phyloP scores from a whole-genome alignment of 2,888 invertebrate species.

The Acheta domesticus region DNA sequence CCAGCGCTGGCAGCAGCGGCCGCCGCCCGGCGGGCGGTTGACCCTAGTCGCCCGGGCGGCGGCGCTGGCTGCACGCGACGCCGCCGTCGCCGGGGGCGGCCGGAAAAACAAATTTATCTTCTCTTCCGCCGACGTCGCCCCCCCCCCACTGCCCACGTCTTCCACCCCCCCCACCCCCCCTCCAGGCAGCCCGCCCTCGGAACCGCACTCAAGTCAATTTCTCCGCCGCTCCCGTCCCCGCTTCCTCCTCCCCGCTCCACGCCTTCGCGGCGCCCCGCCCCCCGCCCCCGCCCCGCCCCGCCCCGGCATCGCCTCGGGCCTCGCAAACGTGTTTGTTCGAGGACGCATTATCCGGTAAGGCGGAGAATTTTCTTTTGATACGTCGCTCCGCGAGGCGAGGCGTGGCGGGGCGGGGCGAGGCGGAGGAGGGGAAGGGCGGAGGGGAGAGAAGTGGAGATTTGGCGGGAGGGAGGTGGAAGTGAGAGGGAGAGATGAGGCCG shows the following conservation, averaged over 20 bases:
- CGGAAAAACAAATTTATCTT: constrained; percentile 23
- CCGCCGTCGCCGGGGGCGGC: neutral
- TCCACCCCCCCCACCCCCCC: neutral
- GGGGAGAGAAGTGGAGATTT: neutral
- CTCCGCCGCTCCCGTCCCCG: neutral
- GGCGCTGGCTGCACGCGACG: neutral
- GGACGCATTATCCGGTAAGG: constrained; percentile 1
- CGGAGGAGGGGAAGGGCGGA: neutral
- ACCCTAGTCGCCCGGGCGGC: no score
- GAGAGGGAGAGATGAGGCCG: neutral
- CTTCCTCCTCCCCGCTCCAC: neutral
- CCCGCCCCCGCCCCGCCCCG: constrained; percentile 3
- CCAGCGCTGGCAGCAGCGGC: no score
- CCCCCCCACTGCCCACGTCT: neutral
- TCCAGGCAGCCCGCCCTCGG: neutral
- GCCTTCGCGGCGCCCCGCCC: neutral
- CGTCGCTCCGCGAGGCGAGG: neutral
- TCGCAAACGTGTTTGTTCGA: neutral
- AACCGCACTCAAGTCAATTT: constrained; percentile 26
- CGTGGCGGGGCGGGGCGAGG: neutral
- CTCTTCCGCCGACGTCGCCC: constrained; percentile 20
- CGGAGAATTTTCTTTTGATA: constrained; percentile 18
- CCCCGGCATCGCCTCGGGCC: constrained; percentile 4
- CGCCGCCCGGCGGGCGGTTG: no score
- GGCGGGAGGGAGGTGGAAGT: neutral